These are phyloP conservation scores for Myrmecobius fasciatus DNA, from an alignment of 2,113 vertebrate genomes.

Conservation along the genomic window DNA sequence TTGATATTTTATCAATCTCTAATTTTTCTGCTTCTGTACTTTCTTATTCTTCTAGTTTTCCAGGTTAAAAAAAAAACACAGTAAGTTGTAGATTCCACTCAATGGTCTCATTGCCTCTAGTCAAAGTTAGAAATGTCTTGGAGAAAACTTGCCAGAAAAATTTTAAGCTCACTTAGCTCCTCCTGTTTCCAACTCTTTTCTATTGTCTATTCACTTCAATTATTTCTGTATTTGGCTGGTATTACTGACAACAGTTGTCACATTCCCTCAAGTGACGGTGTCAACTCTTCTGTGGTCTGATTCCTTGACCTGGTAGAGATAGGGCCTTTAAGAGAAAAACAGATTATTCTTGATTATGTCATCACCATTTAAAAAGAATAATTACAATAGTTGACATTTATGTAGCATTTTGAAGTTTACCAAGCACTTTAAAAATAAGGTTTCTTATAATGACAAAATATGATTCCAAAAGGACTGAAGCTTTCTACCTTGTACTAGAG, in stretches of 20 bases:
- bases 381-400: background rate
- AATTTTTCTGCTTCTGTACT: background rate
- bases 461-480: background rate
- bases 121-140: background rate
- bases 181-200: background rate
- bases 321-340: background rate
- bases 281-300: background rate
- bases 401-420: background rate
- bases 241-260: background rate
- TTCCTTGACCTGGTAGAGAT: background rate
- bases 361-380: background rate
- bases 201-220: background rate
- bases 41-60: background rate
- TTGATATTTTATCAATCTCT: background rate
- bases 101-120: background rate
- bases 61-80: background rate
- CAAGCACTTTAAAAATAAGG: background rate
- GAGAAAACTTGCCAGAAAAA: background rate
- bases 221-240: background rate
- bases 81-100: background rate
- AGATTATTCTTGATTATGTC: background rate
- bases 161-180: background rate
- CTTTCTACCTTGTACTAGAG: background rate
- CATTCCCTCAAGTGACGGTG: background rate
- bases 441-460: background rate